Conservation (phyloP, 2,888 invertebrate genomes). For the Oasisia sp. region DNA sequence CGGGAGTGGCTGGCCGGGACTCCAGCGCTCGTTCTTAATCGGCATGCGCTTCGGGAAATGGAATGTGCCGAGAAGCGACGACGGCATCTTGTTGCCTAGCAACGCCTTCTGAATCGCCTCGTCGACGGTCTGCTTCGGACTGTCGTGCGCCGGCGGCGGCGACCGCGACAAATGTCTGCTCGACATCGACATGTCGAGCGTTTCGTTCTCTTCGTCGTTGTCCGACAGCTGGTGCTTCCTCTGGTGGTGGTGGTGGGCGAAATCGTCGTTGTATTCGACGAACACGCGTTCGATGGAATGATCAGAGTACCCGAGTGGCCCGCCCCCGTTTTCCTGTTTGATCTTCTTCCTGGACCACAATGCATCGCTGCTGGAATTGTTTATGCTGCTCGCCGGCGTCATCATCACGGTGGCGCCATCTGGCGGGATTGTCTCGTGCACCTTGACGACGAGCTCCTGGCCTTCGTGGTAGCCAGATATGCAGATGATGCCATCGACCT, state of each 20-base stretch:
- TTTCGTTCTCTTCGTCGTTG: background rate
- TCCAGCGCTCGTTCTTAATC: conserved; percentile 32
- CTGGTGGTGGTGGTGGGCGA: background rate
- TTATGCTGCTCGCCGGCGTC: background rate
- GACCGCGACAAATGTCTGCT: background rate
- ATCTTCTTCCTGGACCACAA: conserved; percentile 1
- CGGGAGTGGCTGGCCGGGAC: conserved; percentile 31
- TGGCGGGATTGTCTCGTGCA: conserved; percentile 38
- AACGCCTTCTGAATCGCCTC: background rate
- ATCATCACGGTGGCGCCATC: background rate
- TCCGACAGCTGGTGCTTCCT: background rate
- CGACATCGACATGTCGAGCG: conserved; percentile 6
- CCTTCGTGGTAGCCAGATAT: conserved; percentile 41
- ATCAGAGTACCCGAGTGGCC: background rate
- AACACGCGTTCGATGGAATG: background rate
- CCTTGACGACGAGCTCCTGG: conserved; percentile 43
- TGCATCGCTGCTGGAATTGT: conserved; percentile 10
- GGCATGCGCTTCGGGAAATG: conserved; percentile 27
- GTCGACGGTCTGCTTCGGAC: background rate
- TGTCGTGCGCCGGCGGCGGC: background rate
- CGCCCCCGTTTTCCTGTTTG: background rate
- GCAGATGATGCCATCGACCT: conserved; percentile 44
- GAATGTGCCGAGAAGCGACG: background rate
- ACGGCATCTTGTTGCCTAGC: background rate
- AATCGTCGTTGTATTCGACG: background rate